Evolutionary conservation across 2,888 invertebrate genomes (phyloP), one percentile per base, ranked within the genome.

Genomic region (Drosophila dives): DNA sequence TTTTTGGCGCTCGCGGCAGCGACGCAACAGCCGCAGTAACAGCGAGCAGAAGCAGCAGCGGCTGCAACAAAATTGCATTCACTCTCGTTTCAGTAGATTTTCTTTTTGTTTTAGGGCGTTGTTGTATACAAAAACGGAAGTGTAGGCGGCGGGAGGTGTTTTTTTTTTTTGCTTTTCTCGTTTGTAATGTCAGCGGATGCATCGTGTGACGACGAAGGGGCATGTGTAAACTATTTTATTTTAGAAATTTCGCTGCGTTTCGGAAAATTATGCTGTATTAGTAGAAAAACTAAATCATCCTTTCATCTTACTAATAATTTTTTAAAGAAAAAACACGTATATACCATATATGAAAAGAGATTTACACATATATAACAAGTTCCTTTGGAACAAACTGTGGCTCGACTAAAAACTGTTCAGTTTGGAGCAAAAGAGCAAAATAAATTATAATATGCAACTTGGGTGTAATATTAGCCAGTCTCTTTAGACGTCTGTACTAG

Each of bases 151-250:
- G 32, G 51, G 32, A 10, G 32, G 20, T 17, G 23, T 11, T 34
- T 48, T 32, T 23, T 2, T 23, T 2, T 20, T 20, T 33, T 42
- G 17, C n/a, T 53, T 12, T 54, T 38, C 12, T 23, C 50, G 33
- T 50, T 81, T 68, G 82, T 74, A 36, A 63, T 72, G 82, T 78
- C 77, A 86, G 89, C 82, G 85, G 87, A 88, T 83, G 88, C 87
- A 83, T 89, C 90, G 87, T 89, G 90, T 85, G 90, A 83, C 79
- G 79, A 83, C 54, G 89, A 89, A 75, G 78, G 29, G 29, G 29
- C 29, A 29, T 29, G 29, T 29, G 29, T 29, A 29, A 29, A 29
- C 29, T 29, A 29, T 29, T 29, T 29, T 29, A 29, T 29, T 29
- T 29, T 29, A 29, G 29, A 29, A 29, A 29, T 6, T 29, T 29